These are phyloP conservation scores for Drosophila emarginata DNA, from an alignment of 2,888 invertebrate species.

Conservation along the genomic window DNA sequence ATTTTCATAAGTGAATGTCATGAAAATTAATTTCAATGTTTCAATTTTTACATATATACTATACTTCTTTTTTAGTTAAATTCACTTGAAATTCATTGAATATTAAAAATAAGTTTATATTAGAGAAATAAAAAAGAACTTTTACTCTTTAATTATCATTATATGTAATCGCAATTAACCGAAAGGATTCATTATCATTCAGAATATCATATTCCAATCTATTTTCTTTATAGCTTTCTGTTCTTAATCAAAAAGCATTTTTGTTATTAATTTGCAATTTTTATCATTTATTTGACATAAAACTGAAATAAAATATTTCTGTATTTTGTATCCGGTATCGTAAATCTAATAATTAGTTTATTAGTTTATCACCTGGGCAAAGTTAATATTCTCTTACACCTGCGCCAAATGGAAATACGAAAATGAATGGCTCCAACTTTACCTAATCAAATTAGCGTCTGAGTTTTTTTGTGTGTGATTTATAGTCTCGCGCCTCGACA, in stretches of 20 bases:
- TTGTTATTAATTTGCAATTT: neutral
- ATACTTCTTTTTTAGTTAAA: too few relatives aligned
- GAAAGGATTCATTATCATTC: too few relatives aligned
- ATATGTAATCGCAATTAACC: too few relatives aligned
- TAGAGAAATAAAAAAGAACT: too few relatives aligned
- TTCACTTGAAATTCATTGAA: too few relatives aligned
- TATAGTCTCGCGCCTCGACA: constrained; percentile 32
- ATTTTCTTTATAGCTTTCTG: too few relatives aligned
- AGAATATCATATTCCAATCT: too few relatives aligned
- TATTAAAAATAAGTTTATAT: too few relatives aligned
- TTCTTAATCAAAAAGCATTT: too few relatives aligned
- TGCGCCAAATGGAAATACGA: constrained; percentile 20
- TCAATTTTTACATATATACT: too few relatives aligned
- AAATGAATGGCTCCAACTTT: constrained; percentile 40
- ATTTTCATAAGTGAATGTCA: neutral
- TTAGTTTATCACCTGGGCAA: constrained; percentile 9
- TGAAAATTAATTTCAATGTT: neutral
- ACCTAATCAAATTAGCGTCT: constrained; percentile 49
- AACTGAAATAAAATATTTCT: neutral
- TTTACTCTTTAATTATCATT: too few relatives aligned
- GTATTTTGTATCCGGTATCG: neutral
- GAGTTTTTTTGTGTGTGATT: constrained; percentile 38
- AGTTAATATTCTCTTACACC: constrained; percentile 24
- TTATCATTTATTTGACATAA: neutral
- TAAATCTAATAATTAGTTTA: constrained; percentile 6